Conservation (phyloP, 2,113 vertebrate genomes). For the Poeciliopsis turrubarensis region DNA sequence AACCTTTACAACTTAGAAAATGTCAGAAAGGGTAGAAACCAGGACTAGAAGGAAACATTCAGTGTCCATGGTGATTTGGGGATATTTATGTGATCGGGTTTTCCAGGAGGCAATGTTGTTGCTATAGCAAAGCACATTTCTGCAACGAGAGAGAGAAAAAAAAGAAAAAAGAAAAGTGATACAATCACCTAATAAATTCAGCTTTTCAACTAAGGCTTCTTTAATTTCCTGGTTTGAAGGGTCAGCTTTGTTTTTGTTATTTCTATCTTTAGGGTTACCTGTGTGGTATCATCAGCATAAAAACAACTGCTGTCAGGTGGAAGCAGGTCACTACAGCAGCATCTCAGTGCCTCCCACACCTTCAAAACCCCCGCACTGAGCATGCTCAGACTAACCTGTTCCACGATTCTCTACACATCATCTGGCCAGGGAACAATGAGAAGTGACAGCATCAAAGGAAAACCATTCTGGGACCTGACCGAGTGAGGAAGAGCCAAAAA, state of each 20-base stretch:
- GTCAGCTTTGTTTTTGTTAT: too few species aligned
- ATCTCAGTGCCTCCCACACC: slow-evolving; percentile 39
- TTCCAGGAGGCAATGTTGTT: slow-evolving; percentile 28
- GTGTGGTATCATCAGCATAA: slow-evolving; percentile 6
- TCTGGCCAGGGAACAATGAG: slow-evolving; percentile 28
- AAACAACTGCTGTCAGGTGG: slow-evolving; percentile 33
- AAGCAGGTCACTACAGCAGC: slow-evolving; percentile 32
- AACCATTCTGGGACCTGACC: slow-evolving; percentile 29
- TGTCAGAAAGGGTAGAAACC: not conserved
- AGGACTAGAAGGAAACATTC: not conserved
- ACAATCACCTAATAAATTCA: not conserved
- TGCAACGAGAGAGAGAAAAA: not conserved
- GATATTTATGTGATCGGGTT: slow-evolving; percentile 19
- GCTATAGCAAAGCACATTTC: slow-evolving; percentile 36
- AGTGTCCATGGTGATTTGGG: slow-evolving; percentile 53
- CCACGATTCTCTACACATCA: slow-evolving; percentile 33
- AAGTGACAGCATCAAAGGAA: slow-evolving; percentile 54
- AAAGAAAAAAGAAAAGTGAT: not conserved
- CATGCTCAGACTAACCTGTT: slow-evolving; percentile 40
- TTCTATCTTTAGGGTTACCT: not conserved
- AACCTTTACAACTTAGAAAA: not conserved
- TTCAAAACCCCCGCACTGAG: slow-evolving; percentile 44
- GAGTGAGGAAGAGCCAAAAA: slow-evolving; percentile 29
- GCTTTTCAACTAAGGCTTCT: not conserved
- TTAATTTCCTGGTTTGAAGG: not conserved